A percentile compares a stretch with the other conserved stretches of the same genome.
Evolutionary conservation across 1,140 invertebrate species (phyloP).

Genomic region (Drosophila guanche): DNA sequence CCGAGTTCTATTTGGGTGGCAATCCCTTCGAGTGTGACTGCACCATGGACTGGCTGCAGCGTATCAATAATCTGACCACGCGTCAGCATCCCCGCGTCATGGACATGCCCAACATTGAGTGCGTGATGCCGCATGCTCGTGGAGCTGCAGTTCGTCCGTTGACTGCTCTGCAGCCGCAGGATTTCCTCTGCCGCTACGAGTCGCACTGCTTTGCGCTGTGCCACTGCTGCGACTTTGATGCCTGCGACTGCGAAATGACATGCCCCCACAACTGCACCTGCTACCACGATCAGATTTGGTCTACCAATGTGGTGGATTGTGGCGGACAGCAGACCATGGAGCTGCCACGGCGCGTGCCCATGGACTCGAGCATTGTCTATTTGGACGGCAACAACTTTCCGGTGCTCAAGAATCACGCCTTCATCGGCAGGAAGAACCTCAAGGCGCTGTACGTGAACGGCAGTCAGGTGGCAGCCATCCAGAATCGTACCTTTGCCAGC

Average conservation of each 20-base stretch:
- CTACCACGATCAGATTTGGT: constrained; percentile 96
- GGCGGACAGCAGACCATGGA: constrained; percentile 89
- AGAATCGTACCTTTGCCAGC: constrained; percentile 96
- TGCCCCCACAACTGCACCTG: constrained; percentile 96
- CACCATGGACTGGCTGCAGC: constrained; percentile 95
- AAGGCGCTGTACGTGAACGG: constrained; percentile 93
- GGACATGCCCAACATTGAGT: constrained; percentile 94
- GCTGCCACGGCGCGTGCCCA: constrained; percentile 93
- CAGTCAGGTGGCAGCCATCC: constrained; percentile 92
- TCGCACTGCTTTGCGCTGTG: constrained; percentile 96
- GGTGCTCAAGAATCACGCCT: constrained; percentile 93
- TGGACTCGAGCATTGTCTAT: constrained; percentile 96
- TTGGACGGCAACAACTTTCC: constrained; percentile 94
- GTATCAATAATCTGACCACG: constrained; percentile 92
- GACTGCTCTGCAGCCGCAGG: constrained; percentile 88
- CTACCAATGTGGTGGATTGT: constrained; percentile 96
- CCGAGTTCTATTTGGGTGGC: constrained; percentile 94
- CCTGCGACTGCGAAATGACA: constrained; percentile 97
- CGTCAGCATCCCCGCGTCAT: constrained; percentile 93
- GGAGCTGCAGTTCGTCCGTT: constrained; percentile 88
- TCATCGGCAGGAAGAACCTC: constrained; percentile 96
- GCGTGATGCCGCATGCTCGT: constrained; percentile 91
- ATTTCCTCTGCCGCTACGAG: constrained; percentile 95
- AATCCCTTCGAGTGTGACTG: constrained; percentile 96
- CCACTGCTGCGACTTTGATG: constrained; percentile 97